Conservation (phyloP, 2,113 vertebrate genomes). For the Tachysurus fulvidraco region DNA sequence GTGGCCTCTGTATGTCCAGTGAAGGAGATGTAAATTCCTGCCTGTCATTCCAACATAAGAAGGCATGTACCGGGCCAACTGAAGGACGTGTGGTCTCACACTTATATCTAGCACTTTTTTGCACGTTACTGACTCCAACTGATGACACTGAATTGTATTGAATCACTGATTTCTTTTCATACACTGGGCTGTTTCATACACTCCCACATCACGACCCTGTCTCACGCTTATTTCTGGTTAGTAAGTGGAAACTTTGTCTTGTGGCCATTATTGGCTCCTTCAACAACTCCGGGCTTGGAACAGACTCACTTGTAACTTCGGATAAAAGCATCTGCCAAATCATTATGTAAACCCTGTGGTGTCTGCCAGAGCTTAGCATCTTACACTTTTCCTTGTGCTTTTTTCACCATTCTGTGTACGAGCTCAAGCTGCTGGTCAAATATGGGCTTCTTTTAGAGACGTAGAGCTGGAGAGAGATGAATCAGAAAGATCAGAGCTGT, state of each 20-base stretch:
- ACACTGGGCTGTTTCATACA: background rate
- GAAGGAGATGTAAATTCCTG: background rate
- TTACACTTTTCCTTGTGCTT: slow-evolving; percentile 2
- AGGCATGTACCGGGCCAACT: background rate
- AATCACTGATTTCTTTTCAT: background rate
- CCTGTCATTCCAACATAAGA: background rate
- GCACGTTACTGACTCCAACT: background rate
- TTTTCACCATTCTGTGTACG: slow-evolving; percentile 18
- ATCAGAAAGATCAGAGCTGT: slow-evolving; percentile 29
- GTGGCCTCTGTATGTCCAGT: background rate
- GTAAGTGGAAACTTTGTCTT: background rate
- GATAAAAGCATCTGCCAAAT: slow-evolving; percentile 20
- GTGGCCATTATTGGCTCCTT: background rate
- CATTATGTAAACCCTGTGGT: background rate
- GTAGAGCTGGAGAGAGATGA: slow-evolving; percentile 34
- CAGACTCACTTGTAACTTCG: background rate
- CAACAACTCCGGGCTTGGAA: background rate
- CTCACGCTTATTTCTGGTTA: background rate
- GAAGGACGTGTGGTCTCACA: background rate
- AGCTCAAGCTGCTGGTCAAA: slow-evolving; percentile 31
- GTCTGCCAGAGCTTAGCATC: slow-evolving; percentile 3
- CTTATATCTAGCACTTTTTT: background rate
- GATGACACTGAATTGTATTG: background rate
- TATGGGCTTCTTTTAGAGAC: slow-evolving; percentile 41
- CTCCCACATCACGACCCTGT: background rate